These are phyloP conservation scores for Dasyornis broadbenti DNA, from an alignment of 2,113 vertebrate genomes.

Conservation along the genomic window DNA sequence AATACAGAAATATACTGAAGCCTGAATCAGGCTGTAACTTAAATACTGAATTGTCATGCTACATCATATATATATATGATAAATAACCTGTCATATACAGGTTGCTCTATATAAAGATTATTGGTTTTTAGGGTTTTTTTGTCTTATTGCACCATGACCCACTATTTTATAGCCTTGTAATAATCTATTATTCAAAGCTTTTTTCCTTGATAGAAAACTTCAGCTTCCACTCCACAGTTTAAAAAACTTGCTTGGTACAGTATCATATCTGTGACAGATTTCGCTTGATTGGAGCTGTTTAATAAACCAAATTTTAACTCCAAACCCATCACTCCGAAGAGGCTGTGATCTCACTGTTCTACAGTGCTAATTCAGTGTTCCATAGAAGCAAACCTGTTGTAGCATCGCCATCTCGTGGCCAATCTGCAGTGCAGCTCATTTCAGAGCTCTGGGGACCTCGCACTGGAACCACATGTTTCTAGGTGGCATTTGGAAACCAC, in stretches of 20 bases:
- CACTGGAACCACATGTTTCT: accelerated
- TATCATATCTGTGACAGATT: not conserved
- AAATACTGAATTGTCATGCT: not conserved
- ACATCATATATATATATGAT: not conserved
- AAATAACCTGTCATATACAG: not conserved
- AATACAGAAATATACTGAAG: not conserved
- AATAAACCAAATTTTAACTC: too few species aligned
- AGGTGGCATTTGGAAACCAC: not conserved
- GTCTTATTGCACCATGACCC: not conserved
- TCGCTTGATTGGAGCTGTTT: not conserved
- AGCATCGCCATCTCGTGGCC: constrained; percentile 15
- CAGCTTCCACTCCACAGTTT: not conserved
- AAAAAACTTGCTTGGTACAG: not conserved
- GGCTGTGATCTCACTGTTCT: accelerated
- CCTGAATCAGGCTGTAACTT: not conserved
- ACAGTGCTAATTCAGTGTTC: accelerated
- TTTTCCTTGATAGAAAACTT: not conserved
- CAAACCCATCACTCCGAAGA: accelerated
- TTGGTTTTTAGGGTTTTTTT: accelerated
- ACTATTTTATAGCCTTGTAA: not conserved
- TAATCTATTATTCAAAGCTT: not conserved
- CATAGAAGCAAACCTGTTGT: not conserved
- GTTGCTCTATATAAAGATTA: not conserved
- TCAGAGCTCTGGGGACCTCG: accelerated
- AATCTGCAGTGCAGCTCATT: not conserved